Percentiles rank a stretch among this genome's conserved stretches.
phyloP scores from a whole-genome alignment of 2,113 vertebrate genomes.

The Lichenostomus cassidix region DNA sequence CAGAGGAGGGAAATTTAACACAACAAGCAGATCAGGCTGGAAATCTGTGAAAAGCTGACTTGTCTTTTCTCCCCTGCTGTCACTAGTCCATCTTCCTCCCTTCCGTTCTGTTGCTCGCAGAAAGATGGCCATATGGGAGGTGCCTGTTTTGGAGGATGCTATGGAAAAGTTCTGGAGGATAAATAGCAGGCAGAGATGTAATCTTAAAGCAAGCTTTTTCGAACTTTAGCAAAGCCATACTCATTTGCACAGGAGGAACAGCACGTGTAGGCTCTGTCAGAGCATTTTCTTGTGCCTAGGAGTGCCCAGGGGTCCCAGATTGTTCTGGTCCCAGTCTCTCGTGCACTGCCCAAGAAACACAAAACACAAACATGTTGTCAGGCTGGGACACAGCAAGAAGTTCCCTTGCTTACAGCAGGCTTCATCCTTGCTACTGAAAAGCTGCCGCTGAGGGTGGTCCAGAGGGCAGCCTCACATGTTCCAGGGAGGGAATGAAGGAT shows the following conservation, averaged over 20 bases:
- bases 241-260: background rate
- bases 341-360: background rate
- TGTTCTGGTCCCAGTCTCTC: background rate
- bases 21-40: background rate
- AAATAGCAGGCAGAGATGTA: background rate
- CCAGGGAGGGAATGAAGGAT: slow-evolving; percentile 4
- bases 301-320: background rate
- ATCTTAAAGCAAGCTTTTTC: background rate
- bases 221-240: background rate
- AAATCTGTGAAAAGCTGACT: background rate
- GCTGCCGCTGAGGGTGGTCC: background rate
- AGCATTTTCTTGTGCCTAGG: background rate
- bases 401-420: background rate
- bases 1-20: background rate
- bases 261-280: background rate
- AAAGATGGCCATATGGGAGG: background rate
- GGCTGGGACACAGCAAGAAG: background rate
- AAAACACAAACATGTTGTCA: no score
- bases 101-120: background rate
- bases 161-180: background rate
- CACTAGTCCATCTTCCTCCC: background rate
- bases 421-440: background rate
- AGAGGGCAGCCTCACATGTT: background rate
- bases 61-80: background rate
- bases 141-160: background rate